A percentile compares a stretch with the other conserved stretches of the same genome.
Conservation (phyloP, 2,797 vertebrate genomes). For the Microctenopoma lineatum region DNA sequence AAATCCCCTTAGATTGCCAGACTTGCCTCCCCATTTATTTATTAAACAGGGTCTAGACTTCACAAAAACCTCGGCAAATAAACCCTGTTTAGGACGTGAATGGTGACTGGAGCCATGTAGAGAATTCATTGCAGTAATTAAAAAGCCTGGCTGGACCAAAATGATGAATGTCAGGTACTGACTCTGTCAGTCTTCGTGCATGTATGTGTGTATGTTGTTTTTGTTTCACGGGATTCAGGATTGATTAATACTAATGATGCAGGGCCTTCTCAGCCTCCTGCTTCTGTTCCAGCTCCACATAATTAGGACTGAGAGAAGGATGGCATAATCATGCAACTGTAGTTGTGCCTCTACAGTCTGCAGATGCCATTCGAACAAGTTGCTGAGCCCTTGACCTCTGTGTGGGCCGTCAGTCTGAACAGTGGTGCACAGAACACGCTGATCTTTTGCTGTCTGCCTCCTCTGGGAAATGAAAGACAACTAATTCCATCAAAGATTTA, state of each 20-base stretch:
- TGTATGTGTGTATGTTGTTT: conserved; percentile 35
- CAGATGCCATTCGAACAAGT: conserved; percentile 26
- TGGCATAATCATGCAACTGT: conserved; percentile 55
- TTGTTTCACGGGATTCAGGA: conserved; percentile 44
- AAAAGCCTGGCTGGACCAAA: conserved; percentile 70
- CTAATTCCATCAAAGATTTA: conserved; percentile 41
- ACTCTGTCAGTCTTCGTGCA: conserved; percentile 62
- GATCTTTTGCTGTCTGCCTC: not conserved
- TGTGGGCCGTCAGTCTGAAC: conserved; percentile 14
- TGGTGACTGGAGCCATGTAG: conserved; percentile 51
- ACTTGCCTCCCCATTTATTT: conserved; percentile 18
- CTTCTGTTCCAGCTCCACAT: conserved; percentile 56
- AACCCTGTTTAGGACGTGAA: conserved; percentile 55
- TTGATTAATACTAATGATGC: conserved; percentile 70
- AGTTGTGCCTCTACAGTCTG: conserved; percentile 32
- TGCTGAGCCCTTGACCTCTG: conserved; percentile 1
- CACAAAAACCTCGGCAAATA: conserved; percentile 53
- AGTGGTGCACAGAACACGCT: conserved; percentile 2
- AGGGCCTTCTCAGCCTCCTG: conserved; percentile 50
- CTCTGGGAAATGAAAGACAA: conserved; percentile 36
- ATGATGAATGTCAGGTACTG: conserved; percentile 76
- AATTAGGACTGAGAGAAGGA: conserved; percentile 63
- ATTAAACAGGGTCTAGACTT: conserved; percentile 46
- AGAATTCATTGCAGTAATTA: conserved; percentile 81
- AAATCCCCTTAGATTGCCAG: conserved; percentile 20